Evolutionary conservation across 1,140 invertebrate genomes (phyloP).

Genomic region (Hermatobates lingyangjiaoensis): DNA sequence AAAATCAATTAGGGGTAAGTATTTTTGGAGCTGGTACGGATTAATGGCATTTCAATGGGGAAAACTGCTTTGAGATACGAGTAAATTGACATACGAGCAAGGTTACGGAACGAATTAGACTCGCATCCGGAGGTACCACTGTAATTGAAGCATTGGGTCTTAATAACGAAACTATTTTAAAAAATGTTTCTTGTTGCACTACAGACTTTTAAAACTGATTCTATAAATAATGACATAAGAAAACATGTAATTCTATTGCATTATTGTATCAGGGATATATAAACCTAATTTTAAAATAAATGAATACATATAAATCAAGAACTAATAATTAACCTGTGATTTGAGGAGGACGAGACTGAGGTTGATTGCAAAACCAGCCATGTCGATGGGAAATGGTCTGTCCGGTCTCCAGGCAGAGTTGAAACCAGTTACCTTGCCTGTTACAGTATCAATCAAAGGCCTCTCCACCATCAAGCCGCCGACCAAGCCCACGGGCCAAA

Average conservation of each 20-base stretch:
- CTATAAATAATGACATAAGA: background rate
- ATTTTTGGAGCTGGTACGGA: no score
- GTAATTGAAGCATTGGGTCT: no score
- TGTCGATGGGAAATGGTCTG: slow-evolving; percentile 86
- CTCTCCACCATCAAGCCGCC: slow-evolving; percentile 74
- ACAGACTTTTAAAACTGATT: no score
- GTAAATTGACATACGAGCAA: no score
- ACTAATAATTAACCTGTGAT: slow-evolving; percentile 28
- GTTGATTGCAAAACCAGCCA: slow-evolving; percentile 96
- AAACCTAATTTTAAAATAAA: background rate
- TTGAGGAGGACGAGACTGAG: slow-evolving; percentile 54
- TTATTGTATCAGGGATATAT: background rate
- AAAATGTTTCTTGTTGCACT: no score
- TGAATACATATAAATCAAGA: background rate
- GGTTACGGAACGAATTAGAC: no score
- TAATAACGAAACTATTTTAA: no score
- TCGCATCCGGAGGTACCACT: no score
- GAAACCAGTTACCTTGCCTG: slow-evolving; percentile 59
- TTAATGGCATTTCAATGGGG: no score
- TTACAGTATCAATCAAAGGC: slow-evolving; percentile 41
- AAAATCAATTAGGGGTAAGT: no score
- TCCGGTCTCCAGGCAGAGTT: slow-evolving; percentile 71
- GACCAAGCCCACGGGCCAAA: slow-evolving; percentile 94
- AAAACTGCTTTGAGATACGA: no score
- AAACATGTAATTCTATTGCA: background rate